Base-by-base conservation (phyloP, 2,113 vertebrate species). In the Marcusenius ussheri region DNA sequence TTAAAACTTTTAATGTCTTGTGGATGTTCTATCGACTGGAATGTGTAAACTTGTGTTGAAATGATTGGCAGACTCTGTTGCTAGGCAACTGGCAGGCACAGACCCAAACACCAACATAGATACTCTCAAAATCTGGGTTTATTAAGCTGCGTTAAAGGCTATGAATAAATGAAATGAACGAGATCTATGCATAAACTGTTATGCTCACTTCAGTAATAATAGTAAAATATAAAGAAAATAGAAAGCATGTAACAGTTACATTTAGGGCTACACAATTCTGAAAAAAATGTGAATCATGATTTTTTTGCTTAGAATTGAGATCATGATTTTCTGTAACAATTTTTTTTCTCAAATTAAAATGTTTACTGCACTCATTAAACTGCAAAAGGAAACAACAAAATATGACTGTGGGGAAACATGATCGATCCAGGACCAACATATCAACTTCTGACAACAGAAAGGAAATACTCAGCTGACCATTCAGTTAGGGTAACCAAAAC, bases 51-150 rank as follows among this genome's bases (percentile, higher is more conserved):
- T 35, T 50, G 24, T 31, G n/a, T 51, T 87, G n/a, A 2, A 35
- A 15, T 35, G 21, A 87, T 19, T 51, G 46, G 46, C 13, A 51
- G 24, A 11, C 31, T 50, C 45, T 66, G 87, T 88, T 90, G 87
- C 90, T 62, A 80, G 51, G 87, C 87, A 88, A 84, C 87, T 90
- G 42, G 53, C 80, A 88, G 53, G n/a, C 88, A 85, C 53, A 53
- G 74, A 83, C 47, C 50, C 51, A 39, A 87, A 39, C 56, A 84
- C 45, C 4, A 56, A 21, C 85, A 74, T 27, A 87, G 47, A 87
- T 66, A 3, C 45, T 19, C 45, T 74, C 27, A 87, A 39, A 39
- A 74, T 90, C 1, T 87, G 31, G 27, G 27, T 53, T 24, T 31
- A 21, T 87, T 74, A 70, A 77, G 13, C 46, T 87, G 49, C 5